Base-by-base conservation (phyloP, 2,888 invertebrate genomes). In the Petrolisthes cinctipes region DNA sequence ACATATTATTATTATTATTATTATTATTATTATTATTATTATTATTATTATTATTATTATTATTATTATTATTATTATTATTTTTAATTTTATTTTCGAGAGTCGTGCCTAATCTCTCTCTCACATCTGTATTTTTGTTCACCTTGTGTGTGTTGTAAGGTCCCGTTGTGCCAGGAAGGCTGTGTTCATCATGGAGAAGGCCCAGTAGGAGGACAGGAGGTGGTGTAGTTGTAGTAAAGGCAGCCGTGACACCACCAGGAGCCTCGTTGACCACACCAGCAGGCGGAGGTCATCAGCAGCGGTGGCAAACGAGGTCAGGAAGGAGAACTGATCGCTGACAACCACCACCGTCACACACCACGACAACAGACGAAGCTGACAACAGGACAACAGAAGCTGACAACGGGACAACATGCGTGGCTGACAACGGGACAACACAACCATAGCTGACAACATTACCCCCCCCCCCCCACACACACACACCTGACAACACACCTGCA, bases 321-420 rank as follows among this genome's bases (percentile, higher is more conserved):
- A 76, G 76, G 51, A 5, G 20, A 23, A 23, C 11, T 73, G 17
- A 73, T 73, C 73, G 1, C 37, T 76, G 51, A 76, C n/a, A 6
- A 76, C 76, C 76, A 76, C 76, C 76, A 76, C 76, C 23, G 51
- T 76, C 76, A 37, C 51, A 51, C 76, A 76, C 76, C 76, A 76
- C 6, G 76, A 6, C 51, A 37, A 51, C 23, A 23, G 51, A 14
- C 76, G 76, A 7, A 76, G 51, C 76, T 76, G 20, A n/a, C 14
- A 71, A 61, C 61, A 17, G 61, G 9, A 61, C 61, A 61, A 11
- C 61, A 17, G 61, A 61, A 61, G 17, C 61, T 9, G 9, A 17
- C 9, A 61, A 9, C 61, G 11, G 61, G 61, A 11, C 17, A 17
- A 61, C 17, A 11, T 9, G 17, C 1, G 61, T 9, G 17, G 11